Evolutionary conservation across 1,140 invertebrate genomes (phyloP).

Genomic region (Lordiphosa collinella): DNA sequence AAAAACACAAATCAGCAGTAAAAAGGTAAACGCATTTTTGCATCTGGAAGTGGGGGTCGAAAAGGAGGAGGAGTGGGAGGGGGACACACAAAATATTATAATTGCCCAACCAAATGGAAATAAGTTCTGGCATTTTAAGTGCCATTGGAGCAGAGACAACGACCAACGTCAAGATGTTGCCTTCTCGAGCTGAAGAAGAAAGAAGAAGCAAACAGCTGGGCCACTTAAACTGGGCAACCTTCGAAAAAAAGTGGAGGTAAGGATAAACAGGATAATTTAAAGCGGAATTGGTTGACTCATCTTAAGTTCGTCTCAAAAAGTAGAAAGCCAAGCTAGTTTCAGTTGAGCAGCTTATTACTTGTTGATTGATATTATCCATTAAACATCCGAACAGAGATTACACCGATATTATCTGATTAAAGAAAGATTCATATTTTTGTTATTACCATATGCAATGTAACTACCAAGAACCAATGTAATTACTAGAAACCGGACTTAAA

Average conservation of each 20-base stretch:
- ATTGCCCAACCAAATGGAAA: conserved; percentile 75
- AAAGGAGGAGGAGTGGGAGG: background rate
- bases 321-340: too few species aligned
- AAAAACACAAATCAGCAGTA: conserved; percentile 69
- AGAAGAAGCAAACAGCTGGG: conserved; percentile 2
- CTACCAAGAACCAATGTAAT: too few species aligned
- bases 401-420: too few species aligned
- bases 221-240: conserved; percentile 6
- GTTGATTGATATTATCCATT: too few species aligned
- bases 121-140: conserved; percentile 75
- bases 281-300: background rate
- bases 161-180: conserved; percentile 42
- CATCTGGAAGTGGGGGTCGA: conserved; percentile 18
- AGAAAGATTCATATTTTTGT: too few species aligned
- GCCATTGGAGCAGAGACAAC: conserved; percentile 47
- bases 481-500: too few species aligned
- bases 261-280: background rate
- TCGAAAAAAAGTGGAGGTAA: background rate
- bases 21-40: conserved; percentile 67
- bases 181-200: conserved; percentile 10
- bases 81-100: conserved; percentile 68
- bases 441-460: too few species aligned
- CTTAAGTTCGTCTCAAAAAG: background rate
- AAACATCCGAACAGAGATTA: too few species aligned
- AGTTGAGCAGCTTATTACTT: too few species aligned